Evolutionary conservation across 2,113 vertebrate genomes (phyloP), one percentile per base, ranked within the genome.

Genomic region (Ornithorhynchus anatinus): DNA sequence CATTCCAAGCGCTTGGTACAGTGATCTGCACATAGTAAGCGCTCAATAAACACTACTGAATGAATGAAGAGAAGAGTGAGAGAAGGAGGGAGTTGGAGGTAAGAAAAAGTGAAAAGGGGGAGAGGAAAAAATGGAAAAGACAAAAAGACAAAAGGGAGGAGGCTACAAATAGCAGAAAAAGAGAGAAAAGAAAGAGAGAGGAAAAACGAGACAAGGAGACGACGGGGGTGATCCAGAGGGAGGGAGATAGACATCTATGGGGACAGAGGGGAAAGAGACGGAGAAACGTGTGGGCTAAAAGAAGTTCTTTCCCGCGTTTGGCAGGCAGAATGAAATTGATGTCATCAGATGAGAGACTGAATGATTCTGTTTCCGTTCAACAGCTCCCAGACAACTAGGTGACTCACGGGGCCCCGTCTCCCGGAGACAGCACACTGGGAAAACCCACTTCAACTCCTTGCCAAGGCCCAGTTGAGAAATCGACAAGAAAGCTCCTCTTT

Each of bases 171-270:
- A n/a, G 15, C 22, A 48, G 23, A 27, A 48, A 48, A 20, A 27
- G 13, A 25, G 29, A 48, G 23, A 48, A 48, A 8, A 27, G 23
- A 27, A 25, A 5, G 2, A 48, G 23, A 10, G 7, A 12, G 8
- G 45, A 25, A 27, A 16, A 16, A 27, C 23, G 23, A 8, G 25
- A 4, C 31, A 19, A 39, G 9, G 15, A 20, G 14, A n/a, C 19
- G 29, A 9, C 4, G 16, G n/a, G 5, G 8, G 4, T 11, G 0
- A 0, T 0, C 22, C 19, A n/a, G 20, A 15, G 20, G 12, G 6
- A 38, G 14, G 13, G 44, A 15, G 15, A 3, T 16, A 40, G 5
- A 36, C 17, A 17, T 53, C 29, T 7, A 1, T 1, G 32, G 39
- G 32, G n/a, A 20, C 25, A 2, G 1, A 9, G 15, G 13, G 33